Evolutionary conservation across 2,113 vertebrate species (phyloP).

Genomic region (Nestor notabilis): DNA sequence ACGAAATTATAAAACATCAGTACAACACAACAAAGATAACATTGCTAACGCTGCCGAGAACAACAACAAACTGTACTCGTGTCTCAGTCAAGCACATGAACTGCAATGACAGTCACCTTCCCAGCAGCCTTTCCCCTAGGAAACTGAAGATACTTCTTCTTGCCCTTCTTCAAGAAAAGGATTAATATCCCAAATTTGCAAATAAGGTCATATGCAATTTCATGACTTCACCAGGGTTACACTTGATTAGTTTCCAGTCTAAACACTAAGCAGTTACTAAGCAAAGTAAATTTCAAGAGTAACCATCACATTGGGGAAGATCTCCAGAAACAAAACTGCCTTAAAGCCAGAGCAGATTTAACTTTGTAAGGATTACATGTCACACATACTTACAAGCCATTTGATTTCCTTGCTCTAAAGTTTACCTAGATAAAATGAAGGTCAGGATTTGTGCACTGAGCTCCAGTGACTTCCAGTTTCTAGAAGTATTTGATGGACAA

Average conservation of each 20-base stretch:
- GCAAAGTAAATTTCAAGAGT: not conserved
- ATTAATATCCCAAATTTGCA: conserved; percentile 3
- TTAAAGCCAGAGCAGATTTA: not conserved
- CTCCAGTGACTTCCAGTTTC: not conserved
- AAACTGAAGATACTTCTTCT: not conserved
- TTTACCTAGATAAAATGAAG: not conserved
- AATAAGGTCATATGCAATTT: not conserved
- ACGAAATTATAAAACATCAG: not conserved
- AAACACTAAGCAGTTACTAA: not conserved
- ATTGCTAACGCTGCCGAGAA: not conserved
- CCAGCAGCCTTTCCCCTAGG: not conserved
- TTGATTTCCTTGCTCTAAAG: not conserved
- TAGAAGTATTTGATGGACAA: not conserved
- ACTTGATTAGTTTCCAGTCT: not conserved
- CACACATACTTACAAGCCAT: not conserved
- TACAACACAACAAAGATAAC: not conserved
- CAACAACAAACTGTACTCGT: not conserved
- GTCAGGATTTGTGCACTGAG: not conserved
- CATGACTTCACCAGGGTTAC: not conserved
- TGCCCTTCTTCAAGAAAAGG: not conserved
- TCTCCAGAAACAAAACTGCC: not conserved
- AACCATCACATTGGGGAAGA: not conserved
- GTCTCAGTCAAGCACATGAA: not conserved
- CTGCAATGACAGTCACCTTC: not conserved
- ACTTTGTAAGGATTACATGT: not conserved